Conservation (phyloP, 2,797 vertebrate species). For the Brotula barbata region DNA sequence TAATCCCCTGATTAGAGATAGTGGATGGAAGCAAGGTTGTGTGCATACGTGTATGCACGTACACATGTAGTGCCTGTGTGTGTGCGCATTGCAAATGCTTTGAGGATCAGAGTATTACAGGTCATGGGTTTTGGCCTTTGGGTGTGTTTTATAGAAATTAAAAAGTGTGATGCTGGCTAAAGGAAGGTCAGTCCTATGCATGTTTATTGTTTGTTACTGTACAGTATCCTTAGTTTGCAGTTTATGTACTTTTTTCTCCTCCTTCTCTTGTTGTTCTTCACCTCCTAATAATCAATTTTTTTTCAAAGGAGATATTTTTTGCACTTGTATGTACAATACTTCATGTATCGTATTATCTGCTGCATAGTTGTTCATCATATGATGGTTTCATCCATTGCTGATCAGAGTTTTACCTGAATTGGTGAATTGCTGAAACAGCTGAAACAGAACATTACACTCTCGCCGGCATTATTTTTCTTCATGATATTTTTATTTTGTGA, state of each 20-base stretch:
- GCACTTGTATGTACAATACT: neutral
- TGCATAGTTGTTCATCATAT: too few species aligned
- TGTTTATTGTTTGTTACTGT: neutral
- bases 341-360: too few species aligned
- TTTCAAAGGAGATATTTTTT: too few species aligned
- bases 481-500: conserved; percentile 2
- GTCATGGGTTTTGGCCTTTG: conserved; percentile 37
- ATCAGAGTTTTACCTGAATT: conserved; percentile 25
- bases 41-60: conserved; percentile 6
- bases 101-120: conserved; percentile 37
- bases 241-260: neutral
- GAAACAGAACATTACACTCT: conserved; percentile 17
- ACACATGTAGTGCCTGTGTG: conserved; percentile 9
- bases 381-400: conserved; percentile 15
- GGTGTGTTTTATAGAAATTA: conserved; percentile 63
- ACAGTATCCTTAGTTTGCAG: too few species aligned
- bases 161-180: conserved; percentile 48
- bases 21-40: conserved; percentile 1
- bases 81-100: conserved; percentile 17
- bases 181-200: conserved; percentile 1
- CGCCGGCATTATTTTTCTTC: conserved; percentile 6
- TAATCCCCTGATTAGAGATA: conserved; percentile 56
- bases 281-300: too few species aligned
- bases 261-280: too few species aligned
- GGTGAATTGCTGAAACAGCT: conserved; percentile 12